Evolutionary conservation across 1,140 invertebrate species (phyloP), one percentile per base, ranked within the genome.

Genomic region (Trissolcus basalis): DNA sequence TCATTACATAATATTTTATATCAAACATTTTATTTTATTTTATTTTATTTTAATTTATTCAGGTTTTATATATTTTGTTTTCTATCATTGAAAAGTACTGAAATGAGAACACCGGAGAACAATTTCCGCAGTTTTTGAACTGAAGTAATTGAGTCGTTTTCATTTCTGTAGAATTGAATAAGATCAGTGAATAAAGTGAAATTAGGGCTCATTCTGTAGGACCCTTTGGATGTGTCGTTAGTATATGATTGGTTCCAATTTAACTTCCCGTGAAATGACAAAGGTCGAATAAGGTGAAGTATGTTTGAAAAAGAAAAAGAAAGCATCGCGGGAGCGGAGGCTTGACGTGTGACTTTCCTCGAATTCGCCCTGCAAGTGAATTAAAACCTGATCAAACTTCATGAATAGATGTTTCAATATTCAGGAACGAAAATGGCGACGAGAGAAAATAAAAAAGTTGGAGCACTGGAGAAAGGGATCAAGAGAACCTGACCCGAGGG

Each of bases 351-450:
- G 47, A 63, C 39, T 36, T 61, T 19, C 32, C 51, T 67, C 32
- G n/a, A 32, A 44, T 13, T 7, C 13, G n/a, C 6, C 1, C 11
- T 69, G n/a, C n/a, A 81, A 85, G 80, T 79, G 77, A 83, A 86
- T 87, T 86, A 87, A 86, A 86, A 87, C 74, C 84, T 81, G 85
- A 87, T 87, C 86, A 85, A 86, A 87, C 79, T 86, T 86, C 81
- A 80, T 82, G 83, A 86, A 86, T 84, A 80, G 81, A 85, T 78
- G 82, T 82, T 86, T 85, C 80, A 84, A 85, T 86, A 85, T 85
- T 80, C 74, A 72, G 39, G 45, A 65, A 61, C 55, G 58, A 44
- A 70, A 64, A 71, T 19, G 45, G 55, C 35, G 58, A 56, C 60
- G 74, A 78, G 74, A 75, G n/a, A n/a, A n/a, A n/a, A n/a, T n/a